Base-by-base conservation (phyloP, 92 coral and sea anemone species). In the Zoanthus sansibaricus region DNA sequence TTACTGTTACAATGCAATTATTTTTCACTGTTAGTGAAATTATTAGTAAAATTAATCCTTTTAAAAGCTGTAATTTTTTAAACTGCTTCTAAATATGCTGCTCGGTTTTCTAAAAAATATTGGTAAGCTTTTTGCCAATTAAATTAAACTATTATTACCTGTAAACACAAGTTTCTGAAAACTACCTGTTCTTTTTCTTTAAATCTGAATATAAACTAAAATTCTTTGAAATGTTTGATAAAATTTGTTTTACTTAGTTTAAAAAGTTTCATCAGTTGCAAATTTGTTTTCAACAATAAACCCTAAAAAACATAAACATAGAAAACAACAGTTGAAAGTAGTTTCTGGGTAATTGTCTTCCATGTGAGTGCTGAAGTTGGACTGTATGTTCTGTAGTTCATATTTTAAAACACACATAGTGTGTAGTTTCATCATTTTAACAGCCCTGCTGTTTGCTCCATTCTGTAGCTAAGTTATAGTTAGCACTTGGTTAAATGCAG, bases 381-480 rank as follows among this genome's bases (percentile, higher is more conserved):
- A 37, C 64, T 33, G 12, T 59, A 32, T 44, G 37, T 56, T 5
- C 61, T 49, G 82, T 80, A 42, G 5, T 9, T 77, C 20, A 0
- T 86, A 6, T 71, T 55, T 32, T 12, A 18, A 8, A 18, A 9
- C 73, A 75, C 32, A 69, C 6, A 6, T 72, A 49, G 55, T 44
- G 48, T 37, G n/a, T n/a, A 6, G 58, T 85, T 54, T 55, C 48
- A 45, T 12, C 30, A 33, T 71, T 55, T 61, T 87, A 70, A 79
- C 88, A 88, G 87, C 74, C 84, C 94, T 90, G 64, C 78, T 84
- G 87, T 91, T 91, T 87, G 73, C 93, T 87, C 79, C 87, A 87
- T 67, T 83, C 86, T 73, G 75, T 91, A 91, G 93, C 93, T 83
- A 91, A 90, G 82, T 84, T 76, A 49, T 88, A 91, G 87, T 90